Evolutionary conservation across 30 jellyfish, hydroid and myxozoan genomes (phyloP), one percentile per base, ranked within the genome.

Genomic region (Aurelia sp.): DNA sequence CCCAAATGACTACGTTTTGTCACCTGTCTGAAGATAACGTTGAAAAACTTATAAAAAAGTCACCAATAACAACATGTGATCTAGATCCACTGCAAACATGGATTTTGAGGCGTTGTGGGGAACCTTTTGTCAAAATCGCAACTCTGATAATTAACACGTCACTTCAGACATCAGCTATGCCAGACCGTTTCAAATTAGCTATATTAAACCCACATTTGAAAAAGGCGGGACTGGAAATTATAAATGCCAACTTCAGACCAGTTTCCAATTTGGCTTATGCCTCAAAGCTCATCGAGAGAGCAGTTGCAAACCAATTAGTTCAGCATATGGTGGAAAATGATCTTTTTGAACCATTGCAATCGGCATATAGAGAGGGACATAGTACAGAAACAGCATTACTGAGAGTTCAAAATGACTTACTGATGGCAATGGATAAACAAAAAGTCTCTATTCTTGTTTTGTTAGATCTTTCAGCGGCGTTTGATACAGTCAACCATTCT

Each of bases 271-370:
- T 83, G 76, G 79, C 86, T 16, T 83, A 60, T 72, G 92, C 60
- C 80, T 71, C 88, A 52, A 83, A 83, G 71, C 44, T 70, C n/a
- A 68, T 83, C 16, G 92, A 70, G 52, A 69, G 61, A 68, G 88
- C 88, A 68, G 92, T 38, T 68, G 79, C 87, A 61, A 60, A 70
- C 52, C 88, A 68, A 72, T 60, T 69, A 4, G 62, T 60, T 44
- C 69, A 83, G 70, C 87, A 83, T 83, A 52, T 83, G 92, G 73
- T 58, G 87, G 80, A 72, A 38, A 83, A 83, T 72, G 79, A 70
- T 67, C 73, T 83, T 58, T 58, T 60, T 69, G 81, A 83, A 59
- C 87, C 80, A 33, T 60, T 83, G 73, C 87, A 83, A 69, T 53
- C 87, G 53, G 72, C 92, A 83, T 52, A 83, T 47, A 83, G 19